Percentiles rank a stretch among this genome's conserved stretches.
Conservation (phyloP, 2,888 invertebrate genomes). For the Crioceris asparagi region DNA sequence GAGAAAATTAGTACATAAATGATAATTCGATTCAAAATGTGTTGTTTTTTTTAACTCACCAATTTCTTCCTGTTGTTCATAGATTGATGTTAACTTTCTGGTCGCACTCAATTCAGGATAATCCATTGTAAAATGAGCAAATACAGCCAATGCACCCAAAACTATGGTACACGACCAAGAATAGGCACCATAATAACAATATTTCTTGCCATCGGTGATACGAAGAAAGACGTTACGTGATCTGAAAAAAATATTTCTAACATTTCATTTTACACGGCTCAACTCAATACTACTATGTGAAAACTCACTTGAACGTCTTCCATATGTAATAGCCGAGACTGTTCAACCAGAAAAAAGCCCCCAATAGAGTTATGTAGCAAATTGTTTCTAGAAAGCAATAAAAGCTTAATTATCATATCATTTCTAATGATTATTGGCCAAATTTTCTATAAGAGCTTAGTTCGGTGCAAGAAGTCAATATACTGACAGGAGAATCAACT, state of each 20-base stretch:
- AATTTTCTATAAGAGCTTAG: too few relatives aligned
- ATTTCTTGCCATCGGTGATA: conserved; percentile 76
- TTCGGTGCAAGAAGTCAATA: too few relatives aligned
- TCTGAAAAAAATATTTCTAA: conserved; percentile 37
- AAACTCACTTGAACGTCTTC: conserved; percentile 67
- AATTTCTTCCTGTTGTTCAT: conserved; percentile 56
- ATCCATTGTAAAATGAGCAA: conserved; percentile 71
- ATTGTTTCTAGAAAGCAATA: conserved; percentile 58
- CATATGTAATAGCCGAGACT: conserved; percentile 80
- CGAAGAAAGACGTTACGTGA: conserved; percentile 75
- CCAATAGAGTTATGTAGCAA: conserved; percentile 63
- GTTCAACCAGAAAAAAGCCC: conserved; percentile 79
- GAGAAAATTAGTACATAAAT: too few relatives aligned
- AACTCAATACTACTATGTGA: too few relatives aligned
- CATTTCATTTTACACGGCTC: not conserved
- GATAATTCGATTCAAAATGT: too few relatives aligned
- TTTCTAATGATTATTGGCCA: too few relatives aligned
- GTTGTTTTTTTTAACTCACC: conserved; percentile 42
- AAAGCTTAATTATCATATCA: too few relatives aligned
- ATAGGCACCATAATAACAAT: conserved; percentile 75
- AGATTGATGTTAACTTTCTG: conserved; percentile 33
- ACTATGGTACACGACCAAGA: conserved; percentile 65
- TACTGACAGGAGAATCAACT: too few relatives aligned
- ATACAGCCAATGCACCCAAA: conserved; percentile 64
- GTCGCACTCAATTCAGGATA: conserved; percentile 48